Conservation (phyloP, 1,140 invertebrate species). For the Phymastichus coffea region DNA sequence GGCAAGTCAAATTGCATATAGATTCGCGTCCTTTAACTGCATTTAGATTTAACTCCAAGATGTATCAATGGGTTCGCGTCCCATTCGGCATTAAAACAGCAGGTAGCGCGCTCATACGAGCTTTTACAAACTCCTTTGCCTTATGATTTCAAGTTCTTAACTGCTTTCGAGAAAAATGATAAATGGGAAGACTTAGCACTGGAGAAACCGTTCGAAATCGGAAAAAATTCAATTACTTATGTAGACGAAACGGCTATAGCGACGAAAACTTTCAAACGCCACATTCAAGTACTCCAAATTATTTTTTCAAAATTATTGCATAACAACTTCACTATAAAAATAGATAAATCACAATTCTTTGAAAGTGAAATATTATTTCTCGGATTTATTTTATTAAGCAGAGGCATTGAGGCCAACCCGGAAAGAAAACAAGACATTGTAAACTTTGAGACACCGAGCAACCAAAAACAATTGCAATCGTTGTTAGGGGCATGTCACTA, state of each 20-base stretch:
- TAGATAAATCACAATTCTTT: conserved; percentile 19
- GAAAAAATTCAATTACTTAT: too few species aligned
- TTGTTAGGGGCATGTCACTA: conserved; percentile 29
- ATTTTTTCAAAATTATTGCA: too few species aligned
- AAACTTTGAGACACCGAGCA: conserved; percentile 19
- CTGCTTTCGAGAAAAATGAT: too few species aligned
- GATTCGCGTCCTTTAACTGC: conserved; percentile 44
- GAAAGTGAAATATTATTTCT: not conserved
- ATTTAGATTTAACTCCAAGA: too few species aligned
- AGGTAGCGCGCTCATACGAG: conserved; percentile 39
- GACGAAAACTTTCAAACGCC: conserved; percentile 29
- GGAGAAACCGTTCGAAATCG: not conserved
- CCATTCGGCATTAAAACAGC: conserved; percentile 41
- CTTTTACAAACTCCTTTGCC: too few species aligned
- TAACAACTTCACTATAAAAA: conserved; percentile 22
- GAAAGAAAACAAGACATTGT: conserved; percentile 21
- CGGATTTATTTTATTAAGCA: conserved; percentile 6
- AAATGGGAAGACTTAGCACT: too few species aligned
- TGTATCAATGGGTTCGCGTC: too few species aligned
- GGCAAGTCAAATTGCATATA: conserved; percentile 38
- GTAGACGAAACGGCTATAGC: conserved; percentile 31
- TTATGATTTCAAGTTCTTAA: too few species aligned
- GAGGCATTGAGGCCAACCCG: conserved; percentile 10
- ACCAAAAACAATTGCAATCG: conserved; percentile 24
- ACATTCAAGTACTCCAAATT: conserved; percentile 33